Base-by-base conservation (phyloP, 1,140 invertebrate species). In the Olivierus martensii region DNA sequence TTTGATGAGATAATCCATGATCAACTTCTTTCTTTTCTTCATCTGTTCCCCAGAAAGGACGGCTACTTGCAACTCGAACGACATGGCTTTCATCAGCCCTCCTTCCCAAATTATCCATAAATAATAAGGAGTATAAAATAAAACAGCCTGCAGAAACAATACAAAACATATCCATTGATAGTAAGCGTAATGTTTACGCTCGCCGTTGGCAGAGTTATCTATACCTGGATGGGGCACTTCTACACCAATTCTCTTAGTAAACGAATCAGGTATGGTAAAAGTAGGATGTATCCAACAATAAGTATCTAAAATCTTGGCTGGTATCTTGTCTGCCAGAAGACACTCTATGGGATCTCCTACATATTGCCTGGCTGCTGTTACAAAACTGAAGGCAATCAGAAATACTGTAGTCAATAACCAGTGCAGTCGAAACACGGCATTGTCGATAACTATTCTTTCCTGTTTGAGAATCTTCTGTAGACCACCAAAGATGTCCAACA, bases 101-200 rank as follows among this genome's bases (percentile, higher is more conserved):
- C 87, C 88, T 86, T 93, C 88, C 88, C 87, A 92, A 61, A 87
- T 86, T 74, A 91, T 91, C 88, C 87, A 92, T 58, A 93, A 74
- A 87, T 87, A 92, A 62, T 90, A 79, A 39, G 91, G 92, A 55
- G 87, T 83, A 73, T 94, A 94, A 37, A 96, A 97, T 61, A 95
- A 72, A 70, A 51, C 51, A 4, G 53, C 52, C 57, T 69, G 67
- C 22, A 64, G 61, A 19, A 66, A 62, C 19, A 94, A 75, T 52
- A 87, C 82, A 65, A 95, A 89, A 65, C 87, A 90, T 35, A 93
- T 86, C 89, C 89, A 95, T 75, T 95, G 91, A 69, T 95, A 95
- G 69, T 94, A 95, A 62, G 90, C 88, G 28, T 28, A 28, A 70
- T 91, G 87, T 66, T 88, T 87, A 62, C 84, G 85, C n/a, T 84